These are phyloP conservation scores for Decapterus maruadsi DNA, from an alignment of 2,797 vertebrate genomes.

Conservation along the genomic window DNA sequence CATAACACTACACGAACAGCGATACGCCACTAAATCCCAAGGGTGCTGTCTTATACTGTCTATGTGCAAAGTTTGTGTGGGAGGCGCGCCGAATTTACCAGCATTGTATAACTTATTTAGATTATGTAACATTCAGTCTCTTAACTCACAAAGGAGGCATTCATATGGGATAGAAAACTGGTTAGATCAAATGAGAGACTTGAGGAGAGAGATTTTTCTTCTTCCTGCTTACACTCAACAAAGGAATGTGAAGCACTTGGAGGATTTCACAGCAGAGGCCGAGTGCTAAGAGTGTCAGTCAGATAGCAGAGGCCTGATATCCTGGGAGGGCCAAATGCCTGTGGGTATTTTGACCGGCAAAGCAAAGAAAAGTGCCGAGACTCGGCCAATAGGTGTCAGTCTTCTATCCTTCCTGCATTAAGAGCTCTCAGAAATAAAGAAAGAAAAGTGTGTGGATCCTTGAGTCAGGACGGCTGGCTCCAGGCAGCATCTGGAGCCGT, in stretches of 20 bases:
- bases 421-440: constrained; percentile 33
- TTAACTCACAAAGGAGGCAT: constrained; percentile 52
- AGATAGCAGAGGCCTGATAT: constrained; percentile 58
- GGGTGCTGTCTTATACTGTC: constrained; percentile 22
- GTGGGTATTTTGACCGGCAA: constrained; percentile 55
- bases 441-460: constrained; percentile 52
- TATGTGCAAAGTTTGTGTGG: constrained; percentile 48
- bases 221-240: constrained; percentile 47
- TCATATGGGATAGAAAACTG: constrained; percentile 45
- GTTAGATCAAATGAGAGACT: constrained; percentile 46
- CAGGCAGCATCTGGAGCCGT: constrained; percentile 56
- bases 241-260: constrained; percentile 67
- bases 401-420: constrained; percentile 66
- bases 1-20: constrained; percentile 34
- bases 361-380: constrained; percentile 58
- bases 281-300: constrained; percentile 58
- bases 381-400: constrained; percentile 84
- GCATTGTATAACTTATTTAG: constrained; percentile 42
- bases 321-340: constrained; percentile 61
- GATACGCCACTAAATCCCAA: constrained; percentile 1
- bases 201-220: constrained; percentile 25
- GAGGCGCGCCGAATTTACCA: constrained; percentile 44
- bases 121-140: constrained; percentile 48
- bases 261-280: constrained; percentile 68
- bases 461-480: constrained; percentile 37